phyloP scores from a whole-genome alignment of 2,113 vertebrate species.

The Lagopus muta region DNA sequence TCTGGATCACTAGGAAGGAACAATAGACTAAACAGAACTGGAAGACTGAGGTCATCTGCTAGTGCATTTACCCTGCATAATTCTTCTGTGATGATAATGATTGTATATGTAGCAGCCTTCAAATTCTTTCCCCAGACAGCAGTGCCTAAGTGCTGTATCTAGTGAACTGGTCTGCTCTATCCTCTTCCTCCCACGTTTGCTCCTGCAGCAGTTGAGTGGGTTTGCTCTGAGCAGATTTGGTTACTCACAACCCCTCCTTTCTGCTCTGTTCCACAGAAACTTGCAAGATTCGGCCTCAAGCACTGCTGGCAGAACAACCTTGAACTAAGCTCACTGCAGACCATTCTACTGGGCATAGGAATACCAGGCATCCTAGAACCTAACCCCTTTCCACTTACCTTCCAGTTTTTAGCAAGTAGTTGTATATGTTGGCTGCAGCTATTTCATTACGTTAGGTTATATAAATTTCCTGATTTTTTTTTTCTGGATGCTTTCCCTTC shows the following conservation, averaged over 20 bases:
- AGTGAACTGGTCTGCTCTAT: neutral
- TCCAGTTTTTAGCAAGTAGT: neutral
- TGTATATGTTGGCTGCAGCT: neutral
- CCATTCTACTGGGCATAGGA: neutral
- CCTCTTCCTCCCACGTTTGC: fast-evolving
- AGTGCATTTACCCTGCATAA: neutral
- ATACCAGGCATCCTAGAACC: neutral
- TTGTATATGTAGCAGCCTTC: neutral
- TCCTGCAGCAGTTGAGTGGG: neutral
- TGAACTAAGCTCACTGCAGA: neutral
- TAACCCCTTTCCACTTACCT: neutral
- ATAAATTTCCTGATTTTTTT: neutral
- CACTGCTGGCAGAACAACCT: neutral
- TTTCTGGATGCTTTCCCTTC: neutral
- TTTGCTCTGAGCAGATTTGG: neutral
- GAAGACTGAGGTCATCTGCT: neutral
- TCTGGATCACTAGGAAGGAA: neutral
- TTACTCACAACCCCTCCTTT: neutral
- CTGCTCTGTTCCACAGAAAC: neutral
- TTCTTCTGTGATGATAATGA: neutral
- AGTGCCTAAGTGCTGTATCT: neutral
- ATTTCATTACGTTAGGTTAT: neutral
- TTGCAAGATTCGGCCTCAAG: neutral
- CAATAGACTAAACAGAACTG: neutral
- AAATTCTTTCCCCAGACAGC: neutral